phyloP scores from a whole-genome alignment of 2,888 invertebrate species.

The Scrobipalpa costella region DNA sequence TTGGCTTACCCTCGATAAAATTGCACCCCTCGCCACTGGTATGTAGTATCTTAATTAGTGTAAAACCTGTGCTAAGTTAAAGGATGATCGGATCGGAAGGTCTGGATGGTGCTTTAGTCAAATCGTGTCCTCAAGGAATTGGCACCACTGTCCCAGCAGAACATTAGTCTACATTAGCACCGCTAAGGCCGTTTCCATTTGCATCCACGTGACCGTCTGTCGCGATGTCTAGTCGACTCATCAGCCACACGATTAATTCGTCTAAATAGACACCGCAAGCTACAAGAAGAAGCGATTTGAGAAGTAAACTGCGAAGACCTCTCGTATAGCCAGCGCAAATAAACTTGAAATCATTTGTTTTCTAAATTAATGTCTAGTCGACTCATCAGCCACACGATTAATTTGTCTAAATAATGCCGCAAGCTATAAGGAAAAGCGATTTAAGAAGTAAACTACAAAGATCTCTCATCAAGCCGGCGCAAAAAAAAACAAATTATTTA shows the following conservation, averaged over 20 bases:
- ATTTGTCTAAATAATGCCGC: constrained; percentile 52
- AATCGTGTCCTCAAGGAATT: too few species aligned
- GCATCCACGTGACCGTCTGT: constrained; percentile 78
- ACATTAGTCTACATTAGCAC: constrained; percentile 58
- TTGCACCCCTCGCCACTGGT: too few species aligned
- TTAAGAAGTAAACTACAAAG: not conserved
- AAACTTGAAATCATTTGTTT: too few species aligned
- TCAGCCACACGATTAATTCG: constrained; percentile 69
- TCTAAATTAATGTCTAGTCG: constrained; percentile 61
- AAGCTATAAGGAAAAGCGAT: constrained; percentile 41
- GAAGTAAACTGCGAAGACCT: not conserved
- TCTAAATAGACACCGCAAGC: constrained; percentile 42
- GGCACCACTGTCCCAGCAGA: constrained; percentile 31
- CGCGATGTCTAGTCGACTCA: constrained; percentile 72
- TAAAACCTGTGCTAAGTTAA: too few species aligned
- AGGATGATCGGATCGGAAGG: too few species aligned
- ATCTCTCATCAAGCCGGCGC: too few species aligned
- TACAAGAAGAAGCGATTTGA: constrained; percentile 39
- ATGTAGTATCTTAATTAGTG: too few species aligned
- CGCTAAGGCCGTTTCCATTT: constrained; percentile 74
- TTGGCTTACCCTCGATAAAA: too few species aligned
- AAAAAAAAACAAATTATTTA: too few species aligned
- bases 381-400: constrained; percentile 69
- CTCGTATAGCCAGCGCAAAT: too few species aligned
- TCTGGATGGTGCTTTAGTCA: too few species aligned